Evolutionary conservation across 2,888 invertebrate species (phyloP).

Genomic region (Hypselothyrea guttata): DNA sequence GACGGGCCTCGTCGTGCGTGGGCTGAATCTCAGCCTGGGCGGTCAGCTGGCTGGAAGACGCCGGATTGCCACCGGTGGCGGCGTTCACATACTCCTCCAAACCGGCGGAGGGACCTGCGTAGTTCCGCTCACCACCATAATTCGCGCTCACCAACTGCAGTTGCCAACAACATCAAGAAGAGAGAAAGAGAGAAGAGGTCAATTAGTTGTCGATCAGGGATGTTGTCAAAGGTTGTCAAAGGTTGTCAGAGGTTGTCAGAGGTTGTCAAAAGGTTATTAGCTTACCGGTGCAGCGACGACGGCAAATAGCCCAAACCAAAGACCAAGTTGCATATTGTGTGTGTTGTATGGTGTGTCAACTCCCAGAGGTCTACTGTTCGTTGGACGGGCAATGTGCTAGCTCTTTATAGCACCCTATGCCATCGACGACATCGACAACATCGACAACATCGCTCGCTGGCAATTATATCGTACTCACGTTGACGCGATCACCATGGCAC

Average conservation of each 20-base stretch:
- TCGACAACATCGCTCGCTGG: conserved; percentile 7
- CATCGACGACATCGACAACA: too few relatives aligned
- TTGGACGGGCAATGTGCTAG: conserved; percentile 36
- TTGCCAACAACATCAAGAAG: conserved; percentile 5
- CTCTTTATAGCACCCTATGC: conserved; percentile 67
- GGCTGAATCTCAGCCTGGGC: conserved; percentile 73
- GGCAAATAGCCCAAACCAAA: conserved; percentile 77
- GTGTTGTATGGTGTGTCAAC: conserved; percentile 44
- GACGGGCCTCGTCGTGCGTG: conserved; percentile 66
- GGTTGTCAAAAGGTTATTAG: conserved; percentile 20
- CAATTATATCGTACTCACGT: conserved; percentile 57
- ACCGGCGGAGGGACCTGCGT: conserved; percentile 52
- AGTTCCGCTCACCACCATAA: conserved; percentile 51
- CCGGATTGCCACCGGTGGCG: conserved; percentile 61
- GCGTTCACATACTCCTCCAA: conserved; percentile 76
- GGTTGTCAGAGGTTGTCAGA: background rate
- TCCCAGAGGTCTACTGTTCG: conserved; percentile 59
- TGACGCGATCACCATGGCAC: conserved; percentile 35
- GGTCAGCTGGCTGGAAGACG: conserved; percentile 60
- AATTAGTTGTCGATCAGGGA: background rate
- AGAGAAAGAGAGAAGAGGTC: background rate
- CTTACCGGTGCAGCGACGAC: conserved; percentile 79
- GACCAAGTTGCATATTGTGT: conserved; percentile 75
- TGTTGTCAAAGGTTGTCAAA: background rate
- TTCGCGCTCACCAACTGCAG: conserved; percentile 63